Conservation (phyloP, 2,797 vertebrate species). For the Oryzias dopingdopingensis region DNA sequence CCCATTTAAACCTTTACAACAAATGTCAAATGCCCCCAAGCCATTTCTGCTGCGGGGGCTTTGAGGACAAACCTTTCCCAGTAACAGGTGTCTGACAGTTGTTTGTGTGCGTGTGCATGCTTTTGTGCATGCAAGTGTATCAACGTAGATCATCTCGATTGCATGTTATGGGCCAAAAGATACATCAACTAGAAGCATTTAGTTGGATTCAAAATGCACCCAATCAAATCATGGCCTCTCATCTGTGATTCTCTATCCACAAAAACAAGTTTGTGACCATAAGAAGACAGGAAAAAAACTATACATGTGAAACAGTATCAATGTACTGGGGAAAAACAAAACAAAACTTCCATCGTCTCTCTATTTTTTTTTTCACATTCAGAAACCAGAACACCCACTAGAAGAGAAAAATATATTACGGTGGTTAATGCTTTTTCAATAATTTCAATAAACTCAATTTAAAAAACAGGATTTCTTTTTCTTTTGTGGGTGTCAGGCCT, state of each 20-base stretch:
- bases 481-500: neutral
- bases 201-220: conserved; percentile 64
- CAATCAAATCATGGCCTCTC: conserved; percentile 55
- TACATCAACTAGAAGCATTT: conserved; percentile 61
- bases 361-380: conserved; percentile 7
- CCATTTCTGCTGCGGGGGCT: conserved; percentile 57
- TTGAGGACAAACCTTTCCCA: conserved; percentile 26
- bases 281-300: conserved; percentile 35
- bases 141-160: conserved; percentile 46
- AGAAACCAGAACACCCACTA: conserved; percentile 19
- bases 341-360: conserved; percentile 6
- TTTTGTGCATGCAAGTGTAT: too few species aligned
- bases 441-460: neutral
- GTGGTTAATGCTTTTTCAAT: conserved; percentile 9
- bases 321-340: conserved; percentile 17
- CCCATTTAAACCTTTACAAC: conserved; percentile 53
- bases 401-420: conserved; percentile 20
- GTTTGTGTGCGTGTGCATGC: conserved; percentile 23
- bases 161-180: conserved; percentile 57
- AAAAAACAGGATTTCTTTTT: neutral
- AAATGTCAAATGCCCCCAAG: conserved; percentile 64
- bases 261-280: conserved; percentile 45
- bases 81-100: conserved; percentile 43
- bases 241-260: conserved; percentile 57
- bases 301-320: conserved; percentile 36